These are phyloP conservation scores for Sebastes variabilis DNA, from an alignment of 2,797 vertebrate genomes.

Conservation along the genomic window DNA sequence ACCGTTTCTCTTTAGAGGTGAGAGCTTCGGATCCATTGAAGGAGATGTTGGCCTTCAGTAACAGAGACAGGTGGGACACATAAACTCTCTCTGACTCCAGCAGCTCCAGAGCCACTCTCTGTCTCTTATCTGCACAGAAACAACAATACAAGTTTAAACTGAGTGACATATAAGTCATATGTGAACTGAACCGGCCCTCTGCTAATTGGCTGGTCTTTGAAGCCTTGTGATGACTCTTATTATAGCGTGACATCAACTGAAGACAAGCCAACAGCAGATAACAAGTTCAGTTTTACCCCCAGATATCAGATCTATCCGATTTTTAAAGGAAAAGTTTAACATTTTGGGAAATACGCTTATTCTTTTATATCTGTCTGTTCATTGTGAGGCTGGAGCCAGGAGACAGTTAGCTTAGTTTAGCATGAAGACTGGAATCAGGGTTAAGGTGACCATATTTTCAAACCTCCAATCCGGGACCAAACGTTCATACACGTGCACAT, in stretches of 20 bases:
- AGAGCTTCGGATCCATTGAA: constrained; percentile 91
- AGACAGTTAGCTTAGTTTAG: too few species aligned
- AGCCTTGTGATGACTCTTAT: neutral
- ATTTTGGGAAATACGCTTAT: too few species aligned
- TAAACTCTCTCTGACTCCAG: constrained; percentile 96
- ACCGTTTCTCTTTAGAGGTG: constrained; percentile 92
- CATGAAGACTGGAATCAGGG: too few species aligned
- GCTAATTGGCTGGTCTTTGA: neutral
- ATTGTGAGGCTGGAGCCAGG: too few species aligned
- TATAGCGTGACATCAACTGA: neutral
- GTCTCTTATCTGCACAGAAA: constrained; percentile 86
- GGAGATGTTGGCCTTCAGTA: constrained; percentile 95
- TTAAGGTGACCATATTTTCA: too few species aligned
- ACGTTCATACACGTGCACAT: too few species aligned
- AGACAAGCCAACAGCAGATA: neutral
- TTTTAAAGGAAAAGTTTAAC: too few species aligned
- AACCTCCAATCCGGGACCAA: too few species aligned
- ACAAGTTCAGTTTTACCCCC: neutral
- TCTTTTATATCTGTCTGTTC: too few species aligned
- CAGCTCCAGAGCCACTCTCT: constrained; percentile 92
- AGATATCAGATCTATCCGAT: too few species aligned
- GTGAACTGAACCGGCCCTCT: neutral
- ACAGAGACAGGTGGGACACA: constrained; percentile 91
- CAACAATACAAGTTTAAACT: neutral
- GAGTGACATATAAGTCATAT: neutral